phyloP scores from a whole-genome alignment of 2,113 vertebrate genomes.

The Bettongia penicillata region DNA sequence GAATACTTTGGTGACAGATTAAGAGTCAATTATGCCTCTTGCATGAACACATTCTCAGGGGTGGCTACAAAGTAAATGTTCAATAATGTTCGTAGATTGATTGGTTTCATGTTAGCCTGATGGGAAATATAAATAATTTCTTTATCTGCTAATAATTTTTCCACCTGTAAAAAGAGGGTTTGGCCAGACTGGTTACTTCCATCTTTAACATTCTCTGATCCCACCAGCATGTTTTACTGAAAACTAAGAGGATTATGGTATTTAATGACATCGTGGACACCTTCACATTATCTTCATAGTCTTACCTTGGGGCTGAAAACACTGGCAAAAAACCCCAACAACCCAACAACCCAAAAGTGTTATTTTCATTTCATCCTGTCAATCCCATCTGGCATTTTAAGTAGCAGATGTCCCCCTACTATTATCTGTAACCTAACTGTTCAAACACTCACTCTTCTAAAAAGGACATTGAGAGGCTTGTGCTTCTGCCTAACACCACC shows the following conservation, averaged over 20 bases:
- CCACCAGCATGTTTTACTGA: background rate
- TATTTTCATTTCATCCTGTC: background rate
- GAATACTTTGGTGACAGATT: background rate
- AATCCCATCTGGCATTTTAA: background rate
- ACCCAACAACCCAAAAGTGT: background rate
- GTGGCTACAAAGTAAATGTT: background rate
- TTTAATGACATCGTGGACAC: background rate
- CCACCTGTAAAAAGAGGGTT: background rate
- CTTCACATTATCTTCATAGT: background rate
- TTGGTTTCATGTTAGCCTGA: background rate
- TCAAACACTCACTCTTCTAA: background rate
- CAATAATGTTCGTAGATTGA: background rate
- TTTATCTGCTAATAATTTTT: background rate
- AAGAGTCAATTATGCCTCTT: background rate
- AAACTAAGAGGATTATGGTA: background rate
- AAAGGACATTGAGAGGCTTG: background rate
- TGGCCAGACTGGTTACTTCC: background rate
- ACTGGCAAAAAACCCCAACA: background rate
- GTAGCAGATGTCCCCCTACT: background rate
- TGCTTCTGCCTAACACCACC: background rate
- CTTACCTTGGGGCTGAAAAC: background rate
- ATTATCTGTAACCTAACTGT: background rate
- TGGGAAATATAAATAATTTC: background rate
- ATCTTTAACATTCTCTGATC: background rate
- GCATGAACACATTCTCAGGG: background rate